Base-by-base conservation (phyloP, 1,140 invertebrate species). In the Drosophila seguyi region DNA sequence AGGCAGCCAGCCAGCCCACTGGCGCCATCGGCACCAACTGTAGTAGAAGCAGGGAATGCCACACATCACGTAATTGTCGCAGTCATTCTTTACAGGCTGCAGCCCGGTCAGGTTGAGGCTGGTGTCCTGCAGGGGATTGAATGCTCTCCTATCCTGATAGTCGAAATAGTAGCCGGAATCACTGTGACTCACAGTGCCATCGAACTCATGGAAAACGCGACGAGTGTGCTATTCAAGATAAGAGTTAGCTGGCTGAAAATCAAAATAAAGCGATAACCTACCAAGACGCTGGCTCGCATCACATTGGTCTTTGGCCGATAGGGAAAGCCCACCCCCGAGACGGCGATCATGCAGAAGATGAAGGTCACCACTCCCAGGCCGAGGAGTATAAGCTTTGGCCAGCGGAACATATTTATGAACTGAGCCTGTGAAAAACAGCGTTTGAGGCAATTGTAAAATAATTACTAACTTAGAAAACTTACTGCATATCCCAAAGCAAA, bases 11-110 rank as follows among this genome's bases (percentile, higher is more conserved):
- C 63, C 69, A 16, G 57, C 79, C 27, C 74, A 52, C 7, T 63
- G 27, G 6, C 83, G 65, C 52, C 63, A 39, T 14, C 27, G 34
- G 63, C 63, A 56, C 53, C 44, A 83, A 36, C 81, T 82, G 55
- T 96, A 96, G 75, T 96, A 94, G 66, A 95, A 94, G 91, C 96
- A 96, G 18, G 96, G 96, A 82, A 96, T 91, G 5, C 96, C 96
- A 90, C 96, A 97, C 79, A 95, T 96, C 47, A 96, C 93, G 82
- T 95, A 93, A 47, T 94, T 93, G 16, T 94, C 92, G 84, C 96
- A 96, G 59, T 95, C 94, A 61, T 94, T 91, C 7, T 93, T 82
- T 8, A 95, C 94, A 39, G 92, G 75, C 55, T 92, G 93, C 36
- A 95, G 93, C 18, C 95, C 94, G 38, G 94, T 93, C 16, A 94